Evolutionary conservation across 2,113 vertebrate genomes (phyloP), one percentile per base, ranked within the genome.

Genomic region (Halichoeres trimaculatus): DNA sequence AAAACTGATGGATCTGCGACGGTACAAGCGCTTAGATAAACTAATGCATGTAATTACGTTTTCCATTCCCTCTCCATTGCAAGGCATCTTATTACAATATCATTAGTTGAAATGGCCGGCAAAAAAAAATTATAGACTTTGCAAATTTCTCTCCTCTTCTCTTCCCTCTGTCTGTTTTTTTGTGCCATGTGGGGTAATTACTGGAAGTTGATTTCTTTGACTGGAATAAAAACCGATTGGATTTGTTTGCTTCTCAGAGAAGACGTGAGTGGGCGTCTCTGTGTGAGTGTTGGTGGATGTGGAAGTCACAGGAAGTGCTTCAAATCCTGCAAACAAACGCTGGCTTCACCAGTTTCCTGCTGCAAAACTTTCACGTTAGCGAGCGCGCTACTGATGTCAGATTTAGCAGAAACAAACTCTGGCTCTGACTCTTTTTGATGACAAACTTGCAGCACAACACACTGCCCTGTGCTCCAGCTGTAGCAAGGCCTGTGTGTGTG

Each of bases 41-140:
- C 96, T 97, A 98, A 98, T 97, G 96, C 96, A 96, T 96, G 95
- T 98, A 98, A 98, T 99, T 98, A 98, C 95, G 96, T 98, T 98
- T 98, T 97, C 96, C 95, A 97, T 97, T 97, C 96, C 95, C 96
- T 97, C 96, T 96, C 94, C 95, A 96, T 96, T 95, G 96, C 95
- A 92, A 91, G 94, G 95, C 96, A 95, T 97, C 97, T 97, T 97
- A 97, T 98, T 97, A 99, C 97, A 98, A 98, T 98, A 97, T 98
- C 95, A 99, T 98, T 98, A 98, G 96, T 95, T 83, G 95, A 96
- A 97, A 98, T 96, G 94, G 94, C 93, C 90, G 93, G 53, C 61
- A 47, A 78, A 80, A n/a, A n/a, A 70, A 69, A 75, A 95, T 94
- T 90, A 96, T 95, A 92, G 93, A 94, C 94, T 94, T 95, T 93